Evolutionary conservation across 2,113 vertebrate genomes (phyloP).

Genomic region (Cyprinodon tularosa): DNA sequence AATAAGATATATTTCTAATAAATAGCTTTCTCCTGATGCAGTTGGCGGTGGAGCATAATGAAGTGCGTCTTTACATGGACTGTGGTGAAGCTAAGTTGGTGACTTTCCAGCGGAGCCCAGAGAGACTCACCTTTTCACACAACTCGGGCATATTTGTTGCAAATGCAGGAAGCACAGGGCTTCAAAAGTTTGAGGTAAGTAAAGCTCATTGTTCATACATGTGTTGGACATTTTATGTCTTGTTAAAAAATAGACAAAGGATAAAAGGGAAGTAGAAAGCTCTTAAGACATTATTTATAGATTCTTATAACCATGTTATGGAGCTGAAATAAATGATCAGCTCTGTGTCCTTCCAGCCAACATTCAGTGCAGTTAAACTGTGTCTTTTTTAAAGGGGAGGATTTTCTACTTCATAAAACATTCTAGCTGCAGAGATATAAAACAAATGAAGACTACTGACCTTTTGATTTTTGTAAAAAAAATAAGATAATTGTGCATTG

Average conservation of each 20-base stretch:
- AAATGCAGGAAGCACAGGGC: conserved; percentile 87
- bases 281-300: not conserved
- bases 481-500: not conserved
- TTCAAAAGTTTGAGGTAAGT: conserved; percentile 92
- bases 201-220: not conserved
- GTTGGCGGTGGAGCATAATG: conserved; percentile 82
- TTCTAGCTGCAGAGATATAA: not conserved
- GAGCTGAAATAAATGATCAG: not conserved
- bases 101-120: conserved; percentile 78
- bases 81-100: conserved; percentile 87
- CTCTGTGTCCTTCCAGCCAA: not conserved
- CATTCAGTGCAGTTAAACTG: not conserved
- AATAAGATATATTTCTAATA: not conserved
- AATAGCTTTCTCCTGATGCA: conserved; percentile 4
- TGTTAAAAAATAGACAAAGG: not conserved
- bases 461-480: not conserved
- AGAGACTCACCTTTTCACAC: conserved; percentile 82
- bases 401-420: not conserved
- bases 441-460: not conserved
- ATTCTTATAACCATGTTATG: not conserved
- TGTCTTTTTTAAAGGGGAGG: not conserved
- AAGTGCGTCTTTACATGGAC: conserved; percentile 87
- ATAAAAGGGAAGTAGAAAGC: not conserved
- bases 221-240: not conserved
- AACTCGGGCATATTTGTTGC: conserved; percentile 94